Percentiles rank a stretch among this genome's conserved stretches.
These are phyloP conservation scores for Pseudopipra pipra DNA, from an alignment of 2,113 vertebrate genomes.

Conservation along the genomic window DNA sequence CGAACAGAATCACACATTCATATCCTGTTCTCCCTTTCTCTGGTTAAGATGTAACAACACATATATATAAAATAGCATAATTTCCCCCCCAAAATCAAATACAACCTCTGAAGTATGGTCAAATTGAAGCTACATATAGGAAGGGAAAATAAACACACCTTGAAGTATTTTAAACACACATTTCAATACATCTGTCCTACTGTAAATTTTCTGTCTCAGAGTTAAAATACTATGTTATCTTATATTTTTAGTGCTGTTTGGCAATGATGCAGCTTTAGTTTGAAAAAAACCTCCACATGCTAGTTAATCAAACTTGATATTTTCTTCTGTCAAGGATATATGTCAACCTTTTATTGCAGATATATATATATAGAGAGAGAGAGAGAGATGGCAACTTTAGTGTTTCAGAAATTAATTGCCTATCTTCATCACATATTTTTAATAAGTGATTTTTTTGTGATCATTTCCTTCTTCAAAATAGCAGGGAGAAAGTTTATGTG, in stretches of 20 bases:
- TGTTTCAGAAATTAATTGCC: neutral
- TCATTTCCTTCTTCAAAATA: neutral
- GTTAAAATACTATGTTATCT: too few relatives aligned
- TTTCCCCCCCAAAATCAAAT: neutral
- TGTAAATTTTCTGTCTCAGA: neutral
- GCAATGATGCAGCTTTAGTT: neutral
- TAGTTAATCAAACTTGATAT: neutral
- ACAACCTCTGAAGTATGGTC: neutral
- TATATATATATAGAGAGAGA: neutral
- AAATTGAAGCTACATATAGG: rapidly evolving
- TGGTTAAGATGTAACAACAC: neutral
- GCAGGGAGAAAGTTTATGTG: neutral
- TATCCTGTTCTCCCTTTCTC: neutral
- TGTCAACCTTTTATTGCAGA: neutral
- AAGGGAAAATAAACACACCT: neutral
- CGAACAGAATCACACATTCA: neutral
- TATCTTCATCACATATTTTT: neutral
- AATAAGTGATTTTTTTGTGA: neutral
- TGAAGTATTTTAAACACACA: neutral
- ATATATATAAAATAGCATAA: neutral
- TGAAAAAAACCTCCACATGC: rapidly evolving
- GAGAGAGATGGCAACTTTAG: neutral
- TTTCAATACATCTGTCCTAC: neutral
- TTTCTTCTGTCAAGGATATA: neutral
- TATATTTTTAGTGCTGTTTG: neutral